Evolutionary conservation across 2,797 vertebrate genomes (phyloP), one percentile per base, ranked within the genome.

Genomic region (Sebastes hubbsi): DNA sequence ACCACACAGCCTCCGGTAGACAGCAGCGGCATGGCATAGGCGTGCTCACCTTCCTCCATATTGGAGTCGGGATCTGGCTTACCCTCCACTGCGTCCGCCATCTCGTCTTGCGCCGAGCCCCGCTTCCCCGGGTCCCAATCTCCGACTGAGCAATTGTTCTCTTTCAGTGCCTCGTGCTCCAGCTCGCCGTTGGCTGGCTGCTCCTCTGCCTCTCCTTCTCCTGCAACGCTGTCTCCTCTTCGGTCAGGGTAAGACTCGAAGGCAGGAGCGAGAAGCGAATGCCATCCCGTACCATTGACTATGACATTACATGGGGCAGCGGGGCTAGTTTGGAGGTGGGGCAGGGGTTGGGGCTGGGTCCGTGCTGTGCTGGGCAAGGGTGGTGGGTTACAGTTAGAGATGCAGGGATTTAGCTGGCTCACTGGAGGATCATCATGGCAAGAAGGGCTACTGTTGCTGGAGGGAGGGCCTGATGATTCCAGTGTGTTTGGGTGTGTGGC

Each of bases 131-230:
- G 85, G 25, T 99, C 98, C 92, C 96, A 96, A 76, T 98, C 97
- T 13, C 95, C 93, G 22, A 91, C 92, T 1, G 92, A 93, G 71
- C 97, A 99, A 94, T 97, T 99, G 96, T 99, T 99, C 94, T 99
- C 99, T 94, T 99, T 99, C 64, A 99, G 96, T 0, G 98, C 97
- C 90, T 99, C 99, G 0, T 94, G 97, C 90, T 99, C 98, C 92
- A 98, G 94, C 91, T 99, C 98, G 6, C 96, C 96, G 42, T 97
- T 95, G 0, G 89, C 92, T 75, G 96, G 94, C 83, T 96, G 88
- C 67, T 75, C 88, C 82, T 94, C 90, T 86, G 75, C n/a, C 11
- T 88, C 91, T 91, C 81, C 78, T 29, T 92, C 92, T 52, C 77
- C 88, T 59, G 38, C 24, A 14, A 46, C 27, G 3, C 77, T 34